Conservation (phyloP, 2,797 vertebrate species). For the Chelon labrosus region DNA sequence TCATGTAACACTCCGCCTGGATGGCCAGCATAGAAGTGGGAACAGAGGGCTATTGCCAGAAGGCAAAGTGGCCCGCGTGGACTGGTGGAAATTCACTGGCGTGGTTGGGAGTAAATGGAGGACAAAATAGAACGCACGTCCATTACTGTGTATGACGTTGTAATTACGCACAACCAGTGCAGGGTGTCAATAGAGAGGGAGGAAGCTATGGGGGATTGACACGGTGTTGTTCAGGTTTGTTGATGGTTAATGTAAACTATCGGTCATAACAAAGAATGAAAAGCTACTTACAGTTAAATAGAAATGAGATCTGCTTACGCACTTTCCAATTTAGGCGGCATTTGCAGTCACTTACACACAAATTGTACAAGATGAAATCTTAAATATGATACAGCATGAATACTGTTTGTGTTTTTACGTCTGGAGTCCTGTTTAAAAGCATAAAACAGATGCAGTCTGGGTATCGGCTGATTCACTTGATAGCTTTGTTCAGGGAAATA, state of each 20-base stretch:
- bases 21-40: slow-evolving; percentile 52
- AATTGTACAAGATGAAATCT: slow-evolving; percentile 10
- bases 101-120: slow-evolving; percentile 62
- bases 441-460: slow-evolving; percentile 15
- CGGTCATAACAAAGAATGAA: slow-evolving; percentile 7
- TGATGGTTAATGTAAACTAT: slow-evolving; percentile 23
- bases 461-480: slow-evolving; percentile 26
- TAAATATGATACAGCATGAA: slow-evolving; percentile 6
- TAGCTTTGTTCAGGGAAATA: slow-evolving; percentile 30
- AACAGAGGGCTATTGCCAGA: slow-evolving; percentile 53
- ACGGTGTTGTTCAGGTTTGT: slow-evolving; percentile 25
- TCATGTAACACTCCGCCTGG: slow-evolving; percentile 55
- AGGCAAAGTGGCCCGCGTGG: slow-evolving; percentile 42
- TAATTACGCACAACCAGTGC: slow-evolving; percentile 50
- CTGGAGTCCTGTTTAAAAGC: slow-evolving; percentile 1
- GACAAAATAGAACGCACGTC: slow-evolving; percentile 57
- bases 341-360: slow-evolving; percentile 1
- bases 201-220: slow-evolving; percentile 12
- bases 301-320: not conserved
- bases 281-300: slow-evolving; percentile 2
- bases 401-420: not conserved
- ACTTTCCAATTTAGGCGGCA: not conserved
- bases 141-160: slow-evolving; percentile 50
- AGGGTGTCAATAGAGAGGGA: slow-evolving; percentile 54
- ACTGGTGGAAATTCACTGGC: slow-evolving; percentile 75